Evolutionary conservation across 2,113 vertebrate species (phyloP).

Genomic region (Uropsilus gracilis): DNA sequence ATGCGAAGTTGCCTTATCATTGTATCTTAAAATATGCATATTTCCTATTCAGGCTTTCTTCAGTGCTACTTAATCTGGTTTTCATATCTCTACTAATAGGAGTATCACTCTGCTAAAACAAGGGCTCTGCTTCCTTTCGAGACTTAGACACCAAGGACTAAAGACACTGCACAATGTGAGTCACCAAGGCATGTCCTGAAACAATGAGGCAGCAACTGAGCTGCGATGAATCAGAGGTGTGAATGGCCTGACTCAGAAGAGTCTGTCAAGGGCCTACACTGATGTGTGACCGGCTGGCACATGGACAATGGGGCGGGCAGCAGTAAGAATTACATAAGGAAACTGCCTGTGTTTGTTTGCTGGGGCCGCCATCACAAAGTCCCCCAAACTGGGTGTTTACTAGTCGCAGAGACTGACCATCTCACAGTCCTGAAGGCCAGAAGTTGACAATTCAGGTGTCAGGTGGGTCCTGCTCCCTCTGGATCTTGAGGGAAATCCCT

Average conservation of each 20-base stretch:
- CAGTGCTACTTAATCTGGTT: background rate
- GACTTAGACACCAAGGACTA: background rate
- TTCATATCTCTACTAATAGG: background rate
- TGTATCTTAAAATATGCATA: background rate
- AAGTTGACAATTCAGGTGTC: background rate
- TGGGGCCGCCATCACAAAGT: background rate
- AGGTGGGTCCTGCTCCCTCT: background rate
- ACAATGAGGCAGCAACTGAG: background rate
- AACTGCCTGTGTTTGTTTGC: background rate
- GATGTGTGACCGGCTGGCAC: background rate
- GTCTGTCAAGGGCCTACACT: background rate
- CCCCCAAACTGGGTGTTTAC: background rate
- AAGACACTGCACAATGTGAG: background rate
- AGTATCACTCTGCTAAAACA: background rate
- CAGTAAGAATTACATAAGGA: background rate
- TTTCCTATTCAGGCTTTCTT: background rate
- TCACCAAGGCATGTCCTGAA: background rate
- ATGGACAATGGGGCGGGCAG: rapidly evolving
- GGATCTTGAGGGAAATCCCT: background rate
- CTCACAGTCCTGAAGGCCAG: background rate
- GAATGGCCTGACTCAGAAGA: too few relatives aligned
- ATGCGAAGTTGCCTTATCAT: background rate
- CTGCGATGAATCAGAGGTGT: background rate
- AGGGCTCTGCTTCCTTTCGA: background rate
- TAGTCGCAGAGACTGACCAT: background rate